Conservation (phyloP, 1,140 invertebrate species). For the Ptiloglossa arizonensis region DNA sequence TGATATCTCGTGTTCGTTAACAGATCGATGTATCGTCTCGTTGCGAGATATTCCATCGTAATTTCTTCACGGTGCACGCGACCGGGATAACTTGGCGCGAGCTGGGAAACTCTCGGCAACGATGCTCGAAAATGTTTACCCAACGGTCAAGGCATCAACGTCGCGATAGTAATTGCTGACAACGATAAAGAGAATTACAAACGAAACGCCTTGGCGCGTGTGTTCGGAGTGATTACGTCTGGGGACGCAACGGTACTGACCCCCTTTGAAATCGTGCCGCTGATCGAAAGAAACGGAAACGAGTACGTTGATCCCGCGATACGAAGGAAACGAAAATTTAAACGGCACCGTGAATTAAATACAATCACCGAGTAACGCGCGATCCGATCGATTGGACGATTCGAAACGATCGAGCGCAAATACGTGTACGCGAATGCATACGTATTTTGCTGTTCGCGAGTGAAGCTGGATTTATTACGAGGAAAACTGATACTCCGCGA, state of each 20-base stretch:
- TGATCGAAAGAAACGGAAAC: slow-evolving; percentile 38
- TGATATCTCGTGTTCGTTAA: too few species aligned
- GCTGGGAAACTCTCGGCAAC: background rate
- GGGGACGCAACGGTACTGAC: slow-evolving; percentile 41
- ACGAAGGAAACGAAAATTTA: slow-evolving; percentile 11
- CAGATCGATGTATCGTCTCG: too few species aligned
- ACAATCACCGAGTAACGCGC: too few species aligned
- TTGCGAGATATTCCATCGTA: background rate
- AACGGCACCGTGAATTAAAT: background rate
- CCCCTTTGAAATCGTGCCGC: slow-evolving; percentile 39
- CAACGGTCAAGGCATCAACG: background rate
- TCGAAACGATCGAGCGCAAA: too few species aligned
- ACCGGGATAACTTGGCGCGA: background rate
- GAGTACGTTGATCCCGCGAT: slow-evolving; percentile 21
- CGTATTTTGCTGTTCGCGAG: too few species aligned
- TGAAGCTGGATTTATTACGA: too few species aligned
- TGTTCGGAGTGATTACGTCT: slow-evolving; percentile 45
- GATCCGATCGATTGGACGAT: too few species aligned
- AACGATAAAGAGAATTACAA: slow-evolving; percentile 42
- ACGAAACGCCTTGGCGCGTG: background rate
- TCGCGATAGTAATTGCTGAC: slow-evolving; percentile 17
- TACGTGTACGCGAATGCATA: too few species aligned
- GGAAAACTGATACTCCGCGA: too few species aligned
- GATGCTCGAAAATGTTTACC: background rate
- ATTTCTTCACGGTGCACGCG: background rate